phyloP scores from a whole-genome alignment of 2,113 vertebrate species.

The Oplegnathus fasciatus region DNA sequence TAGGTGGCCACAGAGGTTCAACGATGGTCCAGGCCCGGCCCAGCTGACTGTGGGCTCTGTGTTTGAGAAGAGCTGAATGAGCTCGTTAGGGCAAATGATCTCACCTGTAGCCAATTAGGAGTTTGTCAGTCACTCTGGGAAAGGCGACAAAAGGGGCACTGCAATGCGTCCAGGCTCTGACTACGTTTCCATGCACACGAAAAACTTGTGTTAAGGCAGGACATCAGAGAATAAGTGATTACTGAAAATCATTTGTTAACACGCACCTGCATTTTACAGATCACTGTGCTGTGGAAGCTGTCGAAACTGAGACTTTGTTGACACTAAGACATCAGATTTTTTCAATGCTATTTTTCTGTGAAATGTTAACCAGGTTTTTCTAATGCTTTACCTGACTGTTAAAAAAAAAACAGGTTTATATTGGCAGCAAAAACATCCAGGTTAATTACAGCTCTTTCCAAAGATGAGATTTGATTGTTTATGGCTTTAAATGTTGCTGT shows the following conservation, averaged over 20 bases:
- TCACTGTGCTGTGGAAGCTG: no score
- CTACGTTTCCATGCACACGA: neutral
- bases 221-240: neutral
- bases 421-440: neutral
- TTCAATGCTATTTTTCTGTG: no score
- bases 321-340: no score
- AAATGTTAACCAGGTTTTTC: no score
- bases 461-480: no score
- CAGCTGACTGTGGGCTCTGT: neutral
- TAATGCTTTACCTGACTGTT: no score
- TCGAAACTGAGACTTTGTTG: no score
- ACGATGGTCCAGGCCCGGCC: no score
- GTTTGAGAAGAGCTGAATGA: neutral
- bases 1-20: no score
- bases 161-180: neutral
- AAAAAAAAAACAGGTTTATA: neutral
- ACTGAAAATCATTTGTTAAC: neutral
- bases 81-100: neutral
- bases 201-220: neutral
- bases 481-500: no score
- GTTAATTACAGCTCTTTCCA: neutral
- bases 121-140: neutral
- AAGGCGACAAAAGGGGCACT: neutral
- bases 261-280: neutral
- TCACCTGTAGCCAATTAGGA: conserved; percentile 1